phyloP scores from a whole-genome alignment of 2,797 vertebrate species.

The Enteromius viviparus region DNA sequence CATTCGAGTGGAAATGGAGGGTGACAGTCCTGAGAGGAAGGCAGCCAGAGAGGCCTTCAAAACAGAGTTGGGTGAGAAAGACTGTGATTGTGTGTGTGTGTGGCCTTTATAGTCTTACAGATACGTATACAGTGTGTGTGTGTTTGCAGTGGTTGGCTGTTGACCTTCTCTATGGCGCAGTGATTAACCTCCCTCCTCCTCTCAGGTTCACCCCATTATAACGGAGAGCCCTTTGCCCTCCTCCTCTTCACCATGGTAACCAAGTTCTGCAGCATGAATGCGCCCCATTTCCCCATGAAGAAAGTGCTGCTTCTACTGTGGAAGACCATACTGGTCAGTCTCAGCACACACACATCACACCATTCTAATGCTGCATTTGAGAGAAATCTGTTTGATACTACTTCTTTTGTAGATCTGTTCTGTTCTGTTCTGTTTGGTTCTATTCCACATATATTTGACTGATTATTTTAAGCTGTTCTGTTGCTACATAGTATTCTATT shows the following conservation, averaged over 20 bases:
- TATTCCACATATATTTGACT: neutral
- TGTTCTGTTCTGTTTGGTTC: neutral
- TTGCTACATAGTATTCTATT: neutral
- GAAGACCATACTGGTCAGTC: conserved; percentile 91
- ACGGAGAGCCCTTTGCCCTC: conserved; percentile 90
- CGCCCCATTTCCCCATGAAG: conserved; percentile 96
- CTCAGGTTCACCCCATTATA: conserved; percentile 85
- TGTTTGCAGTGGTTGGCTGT: conserved; percentile 20
- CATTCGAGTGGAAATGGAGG: conserved; percentile 84
- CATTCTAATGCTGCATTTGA: neutral
- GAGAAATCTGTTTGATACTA: neutral
- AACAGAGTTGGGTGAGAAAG: conserved; percentile 85
- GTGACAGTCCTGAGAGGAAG: conserved; percentile 84
- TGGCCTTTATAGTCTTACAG: neutral
- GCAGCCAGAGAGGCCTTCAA: conserved; percentile 86
- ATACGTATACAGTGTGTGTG: conserved; percentile 23
- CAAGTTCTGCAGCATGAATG: conserved; percentile 95
- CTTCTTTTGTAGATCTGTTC: neutral
- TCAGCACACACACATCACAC: neutral
- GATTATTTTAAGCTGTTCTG: neutral
- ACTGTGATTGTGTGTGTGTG: conserved; percentile 27
- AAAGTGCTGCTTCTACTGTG: conserved; percentile 93
- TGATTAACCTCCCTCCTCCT: conserved; percentile 34
- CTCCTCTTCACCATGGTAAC: conserved; percentile 95
- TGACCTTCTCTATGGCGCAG: conserved; percentile 41